phyloP scores from a whole-genome alignment of 2,797 vertebrate genomes.

The Limosa lapponica region DNA sequence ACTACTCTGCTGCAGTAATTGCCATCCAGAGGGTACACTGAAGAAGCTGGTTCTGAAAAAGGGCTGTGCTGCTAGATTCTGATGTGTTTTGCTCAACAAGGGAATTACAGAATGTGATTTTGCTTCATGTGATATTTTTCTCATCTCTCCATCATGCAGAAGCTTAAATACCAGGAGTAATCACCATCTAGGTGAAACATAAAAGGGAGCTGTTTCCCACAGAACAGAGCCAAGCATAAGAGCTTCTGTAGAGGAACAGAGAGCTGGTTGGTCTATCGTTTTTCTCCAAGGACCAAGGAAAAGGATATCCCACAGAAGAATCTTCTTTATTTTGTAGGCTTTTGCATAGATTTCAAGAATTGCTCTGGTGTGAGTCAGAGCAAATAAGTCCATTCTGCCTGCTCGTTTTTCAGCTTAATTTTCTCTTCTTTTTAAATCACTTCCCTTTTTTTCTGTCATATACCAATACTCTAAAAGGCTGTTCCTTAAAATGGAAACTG shows the following conservation, averaged over 20 bases:
- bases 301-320: constrained; percentile 31
- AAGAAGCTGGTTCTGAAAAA: neutral
- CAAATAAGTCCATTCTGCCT: neutral
- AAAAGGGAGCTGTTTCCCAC: neutral
- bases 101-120: neutral
- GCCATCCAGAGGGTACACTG: neutral
- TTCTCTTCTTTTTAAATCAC: neutral
- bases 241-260: neutral
- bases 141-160: neutral
- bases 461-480: neutral
- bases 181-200: neutral
- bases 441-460: neutral
- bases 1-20: neutral
- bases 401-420: neutral
- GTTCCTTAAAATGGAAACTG: neutral
- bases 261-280: neutral
- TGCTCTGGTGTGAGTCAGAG: neutral
- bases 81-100: neutral
- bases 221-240: neutral
- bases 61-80: neutral
- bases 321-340: constrained; percentile 25
- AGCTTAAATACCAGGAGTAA: neutral
- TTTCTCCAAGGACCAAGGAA: neutral
- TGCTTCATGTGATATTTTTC: neutral
- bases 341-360: neutral